These are phyloP conservation scores for Linnaemya vulpina DNA, from an alignment of 2,888 invertebrate species.

Conservation along the genomic window DNA sequence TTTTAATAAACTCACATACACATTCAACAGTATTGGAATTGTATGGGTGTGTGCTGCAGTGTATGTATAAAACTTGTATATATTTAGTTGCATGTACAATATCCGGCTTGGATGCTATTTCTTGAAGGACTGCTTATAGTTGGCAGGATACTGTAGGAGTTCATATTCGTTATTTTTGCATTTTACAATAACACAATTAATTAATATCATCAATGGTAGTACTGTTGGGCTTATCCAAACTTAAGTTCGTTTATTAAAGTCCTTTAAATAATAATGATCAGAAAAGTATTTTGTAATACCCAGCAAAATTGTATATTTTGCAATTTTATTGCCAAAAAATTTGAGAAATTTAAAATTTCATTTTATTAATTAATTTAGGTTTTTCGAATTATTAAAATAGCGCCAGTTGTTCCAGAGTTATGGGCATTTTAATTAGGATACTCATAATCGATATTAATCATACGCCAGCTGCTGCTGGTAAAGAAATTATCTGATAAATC, in stretches of 20 bases:
- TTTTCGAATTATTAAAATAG: slow-evolving; percentile 2
- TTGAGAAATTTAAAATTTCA: background rate
- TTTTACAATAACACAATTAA: slow-evolving; percentile 63
- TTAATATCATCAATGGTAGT: no score
- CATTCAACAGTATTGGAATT: slow-evolving; percentile 40
- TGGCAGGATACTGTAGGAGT: background rate
- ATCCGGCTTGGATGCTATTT: slow-evolving; percentile 50
- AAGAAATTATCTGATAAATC: background rate
- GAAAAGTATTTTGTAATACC: slow-evolving; percentile 1
- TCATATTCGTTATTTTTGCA: slow-evolving; percentile 11
- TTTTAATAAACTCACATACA: slow-evolving; percentile 2
- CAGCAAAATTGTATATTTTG: background rate
- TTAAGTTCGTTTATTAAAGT: slow-evolving; percentile 49
- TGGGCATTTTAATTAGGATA: background rate
- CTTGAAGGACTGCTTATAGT: slow-evolving; percentile 11
- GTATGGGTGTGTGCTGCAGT: background rate
- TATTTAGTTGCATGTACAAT: background rate
- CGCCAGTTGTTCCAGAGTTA: background rate
- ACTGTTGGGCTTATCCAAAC: no score
- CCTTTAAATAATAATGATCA: background rate
- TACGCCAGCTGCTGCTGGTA: background rate
- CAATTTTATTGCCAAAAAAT: background rate
- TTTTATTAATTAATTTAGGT: background rate
- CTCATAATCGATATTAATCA: slow-evolving; percentile 25
- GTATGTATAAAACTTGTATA: background rate